Evolutionary conservation across 2,888 invertebrate genomes (phyloP), one percentile per base, ranked within the genome.

Genomic region (Eilema sororculum): DNA sequence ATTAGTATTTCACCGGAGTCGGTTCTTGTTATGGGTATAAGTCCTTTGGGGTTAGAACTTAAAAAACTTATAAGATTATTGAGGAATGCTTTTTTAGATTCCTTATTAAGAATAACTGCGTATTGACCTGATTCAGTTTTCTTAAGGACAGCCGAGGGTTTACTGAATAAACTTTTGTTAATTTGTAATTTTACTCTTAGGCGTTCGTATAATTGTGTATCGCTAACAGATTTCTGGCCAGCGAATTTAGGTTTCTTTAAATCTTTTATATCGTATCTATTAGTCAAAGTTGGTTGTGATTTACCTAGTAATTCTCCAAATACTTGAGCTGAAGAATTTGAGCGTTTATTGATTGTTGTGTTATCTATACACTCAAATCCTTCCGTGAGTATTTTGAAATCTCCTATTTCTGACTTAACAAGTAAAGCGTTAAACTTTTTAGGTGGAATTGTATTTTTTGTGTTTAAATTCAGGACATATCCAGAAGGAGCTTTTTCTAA

Each of bases 41-140:
- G 67, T 5, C 81, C 84, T 28, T 86, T 79, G 3, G 82, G 78
- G 52, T 78, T 84, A 28, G 66, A 82, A 24, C 76, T 74, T 63
- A 92, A 79, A 78, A 85, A 87, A 33, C 59, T 84, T 73, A 86
- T 87, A 68, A 92, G 77, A 58, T 86, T 87, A n/a, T 87, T 84
- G 3, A 91, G 79, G 25, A 92, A 87, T 1, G 76, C 73, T 65
- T 79, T 86, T 71, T 90, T 90, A 37, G 88, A 86, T 65, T 90
- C 83, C 72, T 91, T 88, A 70, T 87, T 81, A 67, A 92, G 80
- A 65, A 90, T 76, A 6, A 90, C 74, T 30, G 84, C 82, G 67
- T 87, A 89, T 68, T 89, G 81, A 2, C 91, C 91, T 25, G 90
- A 89, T n/a, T 74, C 68, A 3, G 85, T 87, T 75, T 81, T 86